phyloP scores from a whole-genome alignment of 2,888 invertebrate genomes.

The Luffia ferchaultella region DNA sequence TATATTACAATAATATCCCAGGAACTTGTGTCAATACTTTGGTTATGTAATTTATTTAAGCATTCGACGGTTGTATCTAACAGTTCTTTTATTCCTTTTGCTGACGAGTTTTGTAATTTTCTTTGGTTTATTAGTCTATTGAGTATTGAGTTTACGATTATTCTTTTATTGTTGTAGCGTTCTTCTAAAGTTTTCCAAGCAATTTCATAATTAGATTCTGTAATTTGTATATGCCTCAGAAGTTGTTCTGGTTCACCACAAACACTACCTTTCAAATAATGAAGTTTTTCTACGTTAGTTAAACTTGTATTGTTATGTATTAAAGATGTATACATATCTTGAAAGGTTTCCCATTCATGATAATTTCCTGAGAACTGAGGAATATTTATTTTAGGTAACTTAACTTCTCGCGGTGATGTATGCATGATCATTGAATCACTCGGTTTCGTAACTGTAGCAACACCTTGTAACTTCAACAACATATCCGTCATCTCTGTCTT shows the following conservation, averaged over 20 bases:
- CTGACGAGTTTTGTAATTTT: constrained; percentile 1
- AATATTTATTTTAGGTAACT: constrained; percentile 6
- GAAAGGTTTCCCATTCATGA: constrained; percentile 4
- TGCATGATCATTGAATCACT: too few species aligned
- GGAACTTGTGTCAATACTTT: constrained; percentile 1
- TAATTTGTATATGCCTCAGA: constrained; percentile 1
- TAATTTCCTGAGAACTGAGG: constrained; percentile 3
- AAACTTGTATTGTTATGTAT: constrained; percentile 1
- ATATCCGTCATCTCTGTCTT: too few species aligned
- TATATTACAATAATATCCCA: constrained; percentile 7
- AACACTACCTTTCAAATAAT: constrained; percentile 3
- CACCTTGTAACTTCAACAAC: too few species aligned
- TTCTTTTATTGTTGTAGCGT: background rate
- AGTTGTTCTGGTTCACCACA: constrained; percentile 4
- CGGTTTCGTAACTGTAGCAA: too few species aligned
- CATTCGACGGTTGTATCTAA: constrained; percentile 7
- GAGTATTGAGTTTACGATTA: background rate
- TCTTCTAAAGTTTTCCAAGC: background rate
- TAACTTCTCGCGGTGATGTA: constrained; percentile 3
- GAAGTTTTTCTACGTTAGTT: constrained; percentile 2
- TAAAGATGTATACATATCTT: constrained; percentile 5
- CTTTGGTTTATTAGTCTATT: constrained; percentile 6
- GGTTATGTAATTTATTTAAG: constrained; percentile 6
- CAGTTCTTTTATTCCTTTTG: constrained; percentile 5
- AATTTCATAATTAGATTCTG: background rate